Base-by-base conservation (phyloP, 2,797 vertebrate genomes). In the Clarias pachynema region DNA sequence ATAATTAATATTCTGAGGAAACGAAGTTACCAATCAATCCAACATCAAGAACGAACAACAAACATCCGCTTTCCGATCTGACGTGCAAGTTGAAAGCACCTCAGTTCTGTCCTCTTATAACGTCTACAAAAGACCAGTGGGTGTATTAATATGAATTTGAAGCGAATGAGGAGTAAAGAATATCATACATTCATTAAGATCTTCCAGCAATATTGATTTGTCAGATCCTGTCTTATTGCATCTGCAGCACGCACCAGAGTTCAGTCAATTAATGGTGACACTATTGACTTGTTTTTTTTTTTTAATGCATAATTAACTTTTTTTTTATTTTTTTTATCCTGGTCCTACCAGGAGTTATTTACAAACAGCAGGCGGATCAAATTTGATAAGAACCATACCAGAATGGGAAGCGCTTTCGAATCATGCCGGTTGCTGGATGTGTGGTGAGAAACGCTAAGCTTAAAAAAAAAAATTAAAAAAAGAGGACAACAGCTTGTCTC, bases 181-280 rank as follows among this genome's bases (percentile, higher is more conserved):
- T 69, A 14, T 49, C 14, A 14, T 14, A 44, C 49, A 82, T 82
- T 66, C 77, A 85, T 88, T 81, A 66, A 81, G 81, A 65, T 34
- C 60, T 79, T 84, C 22, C 84, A 84, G 73, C 66, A 18, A 18
- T 86, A 63, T 68, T 80, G 82, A 89, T 86, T 80, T 82, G 72
- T 82, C 81, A 75, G 29, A 84, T 77, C 84, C 86, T 89, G 79
- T 88, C 74, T 75, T 87, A 82, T 72, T 56, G 69, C 24, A 15
- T 86, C 85, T 82, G 66, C 79, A 26, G 31, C 40, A 75, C 49
- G 34, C 56, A 53, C 40, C 78, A 80, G 12, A 31, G n/a, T 82
- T 73, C 68, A 65, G 57, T 79, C 79, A 82, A 86, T 86, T 87
- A 84, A 85, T 69, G 78, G 62, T 84, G 79, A 88, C 87, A 81